Base-by-base conservation (phyloP, 2,797 vertebrate species). In the Coregonus sp. region DNA sequence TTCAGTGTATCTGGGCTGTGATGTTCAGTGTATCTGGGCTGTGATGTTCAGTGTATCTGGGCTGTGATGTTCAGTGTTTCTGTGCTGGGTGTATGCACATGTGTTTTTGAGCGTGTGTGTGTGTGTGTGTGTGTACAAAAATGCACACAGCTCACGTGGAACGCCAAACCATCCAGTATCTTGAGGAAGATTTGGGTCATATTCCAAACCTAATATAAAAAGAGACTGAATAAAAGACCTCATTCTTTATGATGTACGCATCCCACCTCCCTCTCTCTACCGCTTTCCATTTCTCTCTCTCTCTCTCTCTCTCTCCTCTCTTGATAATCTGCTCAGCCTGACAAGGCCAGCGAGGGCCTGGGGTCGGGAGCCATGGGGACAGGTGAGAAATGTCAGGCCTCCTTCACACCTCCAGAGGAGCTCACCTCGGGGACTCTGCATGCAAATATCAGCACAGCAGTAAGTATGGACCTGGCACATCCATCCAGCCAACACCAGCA, bases 371-470 rank as follows among this genome's bases (percentile, higher is more conserved):
- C 85, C 85, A 86, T 81, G 73, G 90, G 89, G 86, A 88, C 79
- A 67, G 74, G 77, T 68, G 74, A 84, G 78, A 92, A 93, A 92
- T 92, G 92, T 93, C 92, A 92, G 80, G 75, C 88, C 90, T 85
- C 84, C 85, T 84, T 81, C 87, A 84, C 86, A 88, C 86, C 83
- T 86, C 89, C 82, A 74, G 85, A 91, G 79, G 76, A 90, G 74
- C 82, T 12, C 69, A 74, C 84, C 84, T 86, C 81, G 63, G 92
- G 90, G 88, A 77, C 84, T 66, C 70, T 25, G 33, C 73, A 80
- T 51, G 83, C 81, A 94, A 92, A 93, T 91, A 93, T 85, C 86
- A 84, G 82, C 86, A 84, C 88, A 89, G 86, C 86, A 68, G 79
- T 86, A 85, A 40, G 20, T 20, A n/a, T 16, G 15, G 72, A 52